Base-by-base conservation (phyloP, 2,113 vertebrate species). In the Ahaetulla prasina region DNA sequence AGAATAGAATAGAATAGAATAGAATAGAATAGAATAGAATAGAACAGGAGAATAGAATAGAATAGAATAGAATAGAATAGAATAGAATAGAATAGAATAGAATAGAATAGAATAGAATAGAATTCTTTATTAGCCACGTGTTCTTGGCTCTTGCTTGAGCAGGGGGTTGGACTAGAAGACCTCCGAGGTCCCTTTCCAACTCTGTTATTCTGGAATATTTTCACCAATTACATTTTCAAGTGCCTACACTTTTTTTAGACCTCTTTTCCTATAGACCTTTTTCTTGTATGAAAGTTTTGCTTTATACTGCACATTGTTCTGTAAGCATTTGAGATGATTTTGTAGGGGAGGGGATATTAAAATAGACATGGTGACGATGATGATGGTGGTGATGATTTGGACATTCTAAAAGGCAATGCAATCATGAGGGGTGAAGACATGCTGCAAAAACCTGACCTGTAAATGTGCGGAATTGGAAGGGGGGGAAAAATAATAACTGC, bases 371-470 rank as follows among this genome's bases (percentile, higher is more conserved):
- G 39, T 3, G 35, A 80, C 0, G 27, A 25, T 0, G 55, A 25
- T 0, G 55, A 57, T 0, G 25, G 3, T 1, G 55, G 3, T 0
- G 23, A n/a, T 3, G n/a, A n/a, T 22, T 80, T 2, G 1, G 39
- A 3, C 7, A 8, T 43, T 22, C 18, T 39, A 8, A 87, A 87
- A 52, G 30, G 30, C 18, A 52, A n/a, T 1, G 8, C 18, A 87
- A 30, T 18, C 49, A 87, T 5, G 11, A 27, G 2, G 27, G 27
- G 7, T 8, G 14, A 50, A 50, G 25, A 27, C 2, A 0, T 30
- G 47, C 43, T 45, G 2, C 84, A 50, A 87, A 30, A 50, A 52
- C 45, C 49, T 87, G 30, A 52, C 27, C 27, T 18, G 25, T 87
- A 52, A 50, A 87, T 53, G 14, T 20, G 47, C 16, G 9, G 10